A percentile compares a stretch with the other conserved stretches of the same genome.
These are phyloP conservation scores for Sinella curviseta DNA, from an alignment of 1,140 invertebrate species.

Conservation along the genomic window DNA sequence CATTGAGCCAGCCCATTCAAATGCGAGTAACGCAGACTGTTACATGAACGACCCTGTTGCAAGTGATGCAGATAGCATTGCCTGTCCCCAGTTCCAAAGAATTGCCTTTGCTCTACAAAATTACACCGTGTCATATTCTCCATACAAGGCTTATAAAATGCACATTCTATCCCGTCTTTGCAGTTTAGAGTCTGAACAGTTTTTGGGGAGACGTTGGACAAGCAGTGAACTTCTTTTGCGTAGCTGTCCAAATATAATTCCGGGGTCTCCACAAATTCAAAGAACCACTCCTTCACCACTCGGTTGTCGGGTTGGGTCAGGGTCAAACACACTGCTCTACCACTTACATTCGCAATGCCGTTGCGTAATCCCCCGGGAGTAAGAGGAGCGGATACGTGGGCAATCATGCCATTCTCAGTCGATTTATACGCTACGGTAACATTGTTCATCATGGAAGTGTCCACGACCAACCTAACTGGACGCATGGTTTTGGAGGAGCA, in stretches of 20 bases:
- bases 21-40: constrained; percentile 3
- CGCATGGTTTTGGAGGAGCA: background rate
- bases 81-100: background rate
- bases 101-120: constrained; percentile 5
- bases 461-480: background rate
- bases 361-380: background rate
- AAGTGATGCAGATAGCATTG: background rate
- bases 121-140: background rate
- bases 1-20: background rate
- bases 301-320: background rate
- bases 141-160: background rate
- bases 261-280: background rate
- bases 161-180: background rate
- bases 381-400: background rate
- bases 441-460: no score
- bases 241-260: background rate
- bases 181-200: background rate
- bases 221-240: constrained; percentile 18
- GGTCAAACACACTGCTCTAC: no score
- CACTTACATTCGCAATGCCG: no score
- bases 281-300: background rate
- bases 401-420: no score
- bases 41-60: background rate
- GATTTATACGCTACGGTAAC: no score
- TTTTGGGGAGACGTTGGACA: background rate